These are phyloP conservation scores for Scaptomyza pallida DNA, from an alignment of 1,140 invertebrate genomes.

Conservation along the genomic window DNA sequence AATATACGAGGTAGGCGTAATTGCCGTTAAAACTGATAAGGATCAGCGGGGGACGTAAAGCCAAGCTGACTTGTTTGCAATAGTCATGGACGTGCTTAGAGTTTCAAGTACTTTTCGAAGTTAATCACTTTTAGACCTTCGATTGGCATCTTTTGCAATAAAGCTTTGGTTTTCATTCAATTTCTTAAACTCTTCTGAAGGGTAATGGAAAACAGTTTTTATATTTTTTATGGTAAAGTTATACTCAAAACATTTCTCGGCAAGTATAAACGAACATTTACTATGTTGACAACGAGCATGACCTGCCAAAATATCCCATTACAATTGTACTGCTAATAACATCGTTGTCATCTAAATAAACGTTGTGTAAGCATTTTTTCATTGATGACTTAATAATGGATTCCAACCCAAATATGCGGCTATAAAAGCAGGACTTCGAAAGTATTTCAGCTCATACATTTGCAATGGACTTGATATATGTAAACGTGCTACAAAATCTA, in stretches of 20 bases:
- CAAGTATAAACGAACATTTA: no score
- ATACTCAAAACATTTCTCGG: no score
- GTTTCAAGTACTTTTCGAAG: neutral
- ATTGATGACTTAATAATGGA: constrained; percentile 35
- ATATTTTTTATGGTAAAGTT: no score
- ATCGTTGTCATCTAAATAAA: constrained; percentile 5
- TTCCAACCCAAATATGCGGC: neutral
- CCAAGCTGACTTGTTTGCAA: neutral
- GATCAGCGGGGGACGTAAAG: constrained; percentile 4
- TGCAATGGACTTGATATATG: constrained; percentile 46
- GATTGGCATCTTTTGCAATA: no score
- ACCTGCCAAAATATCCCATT: neutral
- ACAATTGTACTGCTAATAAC: constrained; percentile 12
- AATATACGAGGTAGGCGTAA: constrained; percentile 18
- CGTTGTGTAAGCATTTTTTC: no score
- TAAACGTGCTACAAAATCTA: constrained; percentile 52
- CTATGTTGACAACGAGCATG: no score
- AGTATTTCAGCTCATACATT: neutral
- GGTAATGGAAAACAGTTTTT: no score
- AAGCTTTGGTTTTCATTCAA: no score
- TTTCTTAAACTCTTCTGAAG: no score
- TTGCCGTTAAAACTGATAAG: constrained; percentile 20
- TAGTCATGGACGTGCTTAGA: neutral
- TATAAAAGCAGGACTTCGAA: constrained; percentile 18
- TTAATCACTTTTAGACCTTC: no score